phyloP scores from a whole-genome alignment of 2,888 invertebrate genomes.

The Odontocerum albicorne region DNA sequence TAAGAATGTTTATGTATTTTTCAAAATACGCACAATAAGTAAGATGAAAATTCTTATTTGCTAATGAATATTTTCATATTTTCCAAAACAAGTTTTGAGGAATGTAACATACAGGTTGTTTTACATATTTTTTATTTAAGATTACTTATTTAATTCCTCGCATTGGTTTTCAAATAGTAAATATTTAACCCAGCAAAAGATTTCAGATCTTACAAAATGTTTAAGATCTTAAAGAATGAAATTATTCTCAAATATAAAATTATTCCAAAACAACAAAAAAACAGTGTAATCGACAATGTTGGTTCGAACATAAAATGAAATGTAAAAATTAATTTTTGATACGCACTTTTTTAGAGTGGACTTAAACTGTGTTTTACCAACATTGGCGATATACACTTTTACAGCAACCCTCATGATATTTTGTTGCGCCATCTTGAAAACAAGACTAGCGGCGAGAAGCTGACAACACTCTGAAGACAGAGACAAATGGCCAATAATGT shows the following conservation, averaged over 20 bases:
- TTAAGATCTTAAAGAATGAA: conserved; percentile 13
- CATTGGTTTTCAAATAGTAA: too few species aligned
- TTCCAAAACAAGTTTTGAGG: too few species aligned
- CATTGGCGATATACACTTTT: conserved; percentile 37
- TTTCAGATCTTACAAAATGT: too few species aligned
- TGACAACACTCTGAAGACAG: conserved; percentile 23
- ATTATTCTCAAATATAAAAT: conserved; percentile 24
- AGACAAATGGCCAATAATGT: conserved; percentile 15
- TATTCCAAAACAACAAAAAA: conserved; percentile 19
- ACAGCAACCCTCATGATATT: conserved; percentile 61
- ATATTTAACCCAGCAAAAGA: too few species aligned
- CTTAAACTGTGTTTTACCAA: conserved; percentile 37
- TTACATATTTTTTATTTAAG: too few species aligned
- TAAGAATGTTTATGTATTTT: too few species aligned
- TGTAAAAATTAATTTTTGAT: neutral
- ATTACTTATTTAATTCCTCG: too few species aligned
- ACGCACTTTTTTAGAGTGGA: too few species aligned
- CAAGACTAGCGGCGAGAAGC: conserved; percentile 55
- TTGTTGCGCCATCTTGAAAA: conserved; percentile 67
- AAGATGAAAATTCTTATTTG: too few species aligned
- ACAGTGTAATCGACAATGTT: conserved; percentile 31
- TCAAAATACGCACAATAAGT: too few species aligned
- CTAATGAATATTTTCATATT: too few species aligned
- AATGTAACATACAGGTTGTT: too few species aligned
- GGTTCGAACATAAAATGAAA: conserved; percentile 4